phyloP scores from a whole-genome alignment of 2,797 vertebrate genomes.

The Xenopus petersii region DNA sequence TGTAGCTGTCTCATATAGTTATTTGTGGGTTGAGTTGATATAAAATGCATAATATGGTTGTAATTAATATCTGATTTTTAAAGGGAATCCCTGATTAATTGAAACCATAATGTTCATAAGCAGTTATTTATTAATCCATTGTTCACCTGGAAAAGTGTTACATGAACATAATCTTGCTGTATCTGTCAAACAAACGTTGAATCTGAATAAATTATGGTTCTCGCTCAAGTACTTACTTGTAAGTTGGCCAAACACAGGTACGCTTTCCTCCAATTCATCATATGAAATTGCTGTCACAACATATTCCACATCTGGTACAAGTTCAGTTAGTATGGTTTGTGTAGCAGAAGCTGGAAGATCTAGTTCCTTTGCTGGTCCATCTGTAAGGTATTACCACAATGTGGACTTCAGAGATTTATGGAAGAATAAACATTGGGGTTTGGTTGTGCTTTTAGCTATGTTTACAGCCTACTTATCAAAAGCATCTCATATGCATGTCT shows the following conservation, averaged over 20 bases:
- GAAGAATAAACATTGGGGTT: not conserved
- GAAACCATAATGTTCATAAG: too few species aligned
- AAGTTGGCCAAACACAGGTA: conserved; percentile 85
- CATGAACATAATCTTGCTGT: conserved; percentile 1
- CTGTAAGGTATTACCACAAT: conserved; percentile 67
- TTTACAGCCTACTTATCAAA: not conserved
- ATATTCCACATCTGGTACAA: conserved; percentile 82
- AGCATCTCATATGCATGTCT: not conserved
- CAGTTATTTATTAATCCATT: too few species aligned
- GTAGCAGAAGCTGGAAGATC: conserved; percentile 77
- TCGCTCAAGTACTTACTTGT: conserved; percentile 78
- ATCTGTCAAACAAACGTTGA: not conserved
- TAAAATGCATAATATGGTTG: too few species aligned
- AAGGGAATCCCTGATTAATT: too few species aligned
- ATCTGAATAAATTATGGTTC: conserved; percentile 17
- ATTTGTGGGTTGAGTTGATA: too few species aligned
- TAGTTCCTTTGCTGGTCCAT: conserved; percentile 79
- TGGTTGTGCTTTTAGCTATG: not conserved
- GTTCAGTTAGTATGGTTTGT: conserved; percentile 80
- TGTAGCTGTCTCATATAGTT: too few species aligned
- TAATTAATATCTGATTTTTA: too few species aligned
- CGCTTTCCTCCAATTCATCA: conserved; percentile 77
- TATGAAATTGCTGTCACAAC: conserved; percentile 81
- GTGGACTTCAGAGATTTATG: not conserved
- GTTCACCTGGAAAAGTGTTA: conserved; percentile 23